Conservation (phyloP, 2,113 vertebrate species). For the cat (Felis catus) region F.catus_Fca126_mat1.0 CM031419.1:139694001-139694500, state of each 20-base stretch:
- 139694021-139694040: neutral
- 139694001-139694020: neutral
- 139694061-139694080: neutral
- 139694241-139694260: neutral
- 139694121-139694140: neutral
- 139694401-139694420: neutral
- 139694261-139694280: neutral
- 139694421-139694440: neutral
- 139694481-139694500: constrained; percentile 18
- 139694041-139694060: neutral
- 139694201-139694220: neutral
- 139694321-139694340: neutral
- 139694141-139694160: neutral
- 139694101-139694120: neutral
- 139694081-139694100: neutral
- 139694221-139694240: neutral
- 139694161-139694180: neutral
- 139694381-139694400: neutral
- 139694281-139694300: neutral
- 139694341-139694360: neutral
- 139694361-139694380: neutral
- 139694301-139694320: neutral
- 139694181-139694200: neutral
- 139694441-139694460: neutral
- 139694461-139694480: neutral